These are phyloP conservation scores for Tyrophagus putrescentiae DNA, from an alignment of 1,140 invertebrate species.

Conservation along the genomic window DNA sequence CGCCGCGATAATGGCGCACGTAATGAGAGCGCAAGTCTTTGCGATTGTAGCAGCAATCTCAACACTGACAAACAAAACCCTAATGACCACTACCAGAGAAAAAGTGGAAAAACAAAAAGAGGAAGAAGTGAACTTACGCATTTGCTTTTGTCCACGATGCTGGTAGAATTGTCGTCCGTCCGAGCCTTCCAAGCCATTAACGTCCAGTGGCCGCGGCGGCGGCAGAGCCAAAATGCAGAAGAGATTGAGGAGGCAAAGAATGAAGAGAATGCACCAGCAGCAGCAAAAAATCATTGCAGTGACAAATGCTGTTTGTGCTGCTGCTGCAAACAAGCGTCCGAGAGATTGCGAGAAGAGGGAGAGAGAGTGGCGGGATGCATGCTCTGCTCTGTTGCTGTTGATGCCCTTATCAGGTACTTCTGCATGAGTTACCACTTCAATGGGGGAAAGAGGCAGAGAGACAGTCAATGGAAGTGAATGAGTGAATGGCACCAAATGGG, in stretches of 20 bases:
- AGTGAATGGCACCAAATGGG: conserved; percentile 22
- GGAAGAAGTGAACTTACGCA: conserved; percentile 4
- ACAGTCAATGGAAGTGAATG: conserved; percentile 9
- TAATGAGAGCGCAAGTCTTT: background rate
- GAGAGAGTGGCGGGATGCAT: background rate
- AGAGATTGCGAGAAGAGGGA: background rate
- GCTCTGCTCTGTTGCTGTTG: background rate
- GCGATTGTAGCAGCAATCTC: background rate
- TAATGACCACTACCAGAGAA: background rate
- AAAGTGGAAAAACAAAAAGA: background rate
- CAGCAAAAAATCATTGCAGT: conserved; percentile 17
- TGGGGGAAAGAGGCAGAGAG: conserved; percentile 6
- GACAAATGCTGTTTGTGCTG: background rate
- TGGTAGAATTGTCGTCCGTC: background rate
- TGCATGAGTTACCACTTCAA: conserved; percentile 11
- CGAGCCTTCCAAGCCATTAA: conserved; percentile 5
- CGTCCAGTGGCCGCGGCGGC: background rate
- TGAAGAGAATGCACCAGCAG: conserved; percentile 13
- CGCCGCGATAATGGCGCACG: background rate
- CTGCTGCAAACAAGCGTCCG: too few species aligned
- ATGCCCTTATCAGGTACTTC: conserved; percentile 16
- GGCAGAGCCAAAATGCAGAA: conserved; percentile 16
- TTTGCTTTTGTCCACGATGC: too few species aligned
- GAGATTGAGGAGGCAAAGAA: conserved; percentile 21
- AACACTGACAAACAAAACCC: too few species aligned